Conservation (phyloP, 1,140 invertebrate species). For the Medauroidea extradentata region DNA sequence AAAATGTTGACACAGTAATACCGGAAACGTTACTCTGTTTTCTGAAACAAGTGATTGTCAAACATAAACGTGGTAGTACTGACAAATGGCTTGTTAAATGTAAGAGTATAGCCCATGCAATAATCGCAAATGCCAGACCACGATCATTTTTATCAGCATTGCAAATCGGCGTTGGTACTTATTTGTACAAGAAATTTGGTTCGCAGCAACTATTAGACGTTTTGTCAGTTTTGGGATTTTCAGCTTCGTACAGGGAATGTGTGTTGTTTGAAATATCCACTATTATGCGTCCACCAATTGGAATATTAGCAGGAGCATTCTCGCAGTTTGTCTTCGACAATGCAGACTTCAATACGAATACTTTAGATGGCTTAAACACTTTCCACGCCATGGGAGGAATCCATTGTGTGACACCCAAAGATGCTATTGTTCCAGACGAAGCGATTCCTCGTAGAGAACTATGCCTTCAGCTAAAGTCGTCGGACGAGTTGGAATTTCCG, state of each 20-base stretch:
- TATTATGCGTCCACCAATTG: conserved; percentile 20
- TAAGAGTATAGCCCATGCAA: conserved; percentile 32
- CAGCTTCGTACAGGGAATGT: conserved; percentile 27
- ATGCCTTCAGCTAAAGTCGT: not conserved
- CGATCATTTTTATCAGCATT: conserved; percentile 35
- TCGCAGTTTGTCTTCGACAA: conserved; percentile 40
- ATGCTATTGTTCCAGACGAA: not conserved
- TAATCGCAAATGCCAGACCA: conserved; percentile 35
- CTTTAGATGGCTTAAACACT: conserved; percentile 37
- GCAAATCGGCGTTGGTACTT: conserved; percentile 18
- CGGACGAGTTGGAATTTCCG: not conserved
- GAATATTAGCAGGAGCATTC: conserved; percentile 15
- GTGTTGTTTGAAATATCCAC: conserved; percentile 28
- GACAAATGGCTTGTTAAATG: no score
- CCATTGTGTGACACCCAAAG: not conserved
- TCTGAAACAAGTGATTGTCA: no score
- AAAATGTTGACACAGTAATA: no score
- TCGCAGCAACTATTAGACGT: conserved; percentile 24
- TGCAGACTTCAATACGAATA: conserved; percentile 18
- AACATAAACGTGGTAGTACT: no score
- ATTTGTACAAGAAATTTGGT: conserved; percentile 26
- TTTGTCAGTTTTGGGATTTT: conserved; percentile 29
- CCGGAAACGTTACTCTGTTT: no score
- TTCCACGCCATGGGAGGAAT: conserved; percentile 42
- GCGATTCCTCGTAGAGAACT: not conserved